phyloP scores from a whole-genome alignment of 2,113 vertebrate species.

The Lamprologus lemairii region DNA sequence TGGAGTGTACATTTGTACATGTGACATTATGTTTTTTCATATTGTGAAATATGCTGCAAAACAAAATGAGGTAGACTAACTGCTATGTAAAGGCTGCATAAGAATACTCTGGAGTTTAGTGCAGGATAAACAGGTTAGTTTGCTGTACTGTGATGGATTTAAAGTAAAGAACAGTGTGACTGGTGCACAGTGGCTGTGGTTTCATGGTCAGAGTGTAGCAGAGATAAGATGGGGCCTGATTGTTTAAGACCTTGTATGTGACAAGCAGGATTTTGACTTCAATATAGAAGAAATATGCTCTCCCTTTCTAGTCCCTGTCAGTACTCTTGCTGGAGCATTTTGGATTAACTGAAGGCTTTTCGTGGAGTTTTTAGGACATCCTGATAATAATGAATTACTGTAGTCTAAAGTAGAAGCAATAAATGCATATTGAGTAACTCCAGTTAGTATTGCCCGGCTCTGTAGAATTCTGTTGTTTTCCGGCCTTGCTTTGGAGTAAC shows the following conservation, averaged over 20 bases:
- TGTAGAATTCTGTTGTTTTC: not conserved
- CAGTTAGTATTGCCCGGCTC: not conserved
- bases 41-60: not conserved
- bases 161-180: not conserved
- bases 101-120: not conserved
- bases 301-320: not conserved
- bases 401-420: not conserved
- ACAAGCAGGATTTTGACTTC: not conserved
- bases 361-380: not conserved
- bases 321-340: not conserved
- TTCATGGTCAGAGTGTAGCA: not conserved
- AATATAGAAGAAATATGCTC: not conserved
- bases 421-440: not conserved
- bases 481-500: not conserved
- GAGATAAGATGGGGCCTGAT: not conserved
- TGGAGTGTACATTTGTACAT: not conserved
- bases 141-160: not conserved
- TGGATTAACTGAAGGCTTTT: not conserved
- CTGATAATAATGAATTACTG: not conserved
- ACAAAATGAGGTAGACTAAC: not conserved
- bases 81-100: not conserved
- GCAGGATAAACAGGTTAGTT: not conserved
- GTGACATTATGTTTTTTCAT: not conserved
- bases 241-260: not conserved
- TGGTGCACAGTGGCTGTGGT: not conserved